Base-by-base conservation (phyloP, 1,140 invertebrate genomes). In the Steinernema feltiae region DNA sequence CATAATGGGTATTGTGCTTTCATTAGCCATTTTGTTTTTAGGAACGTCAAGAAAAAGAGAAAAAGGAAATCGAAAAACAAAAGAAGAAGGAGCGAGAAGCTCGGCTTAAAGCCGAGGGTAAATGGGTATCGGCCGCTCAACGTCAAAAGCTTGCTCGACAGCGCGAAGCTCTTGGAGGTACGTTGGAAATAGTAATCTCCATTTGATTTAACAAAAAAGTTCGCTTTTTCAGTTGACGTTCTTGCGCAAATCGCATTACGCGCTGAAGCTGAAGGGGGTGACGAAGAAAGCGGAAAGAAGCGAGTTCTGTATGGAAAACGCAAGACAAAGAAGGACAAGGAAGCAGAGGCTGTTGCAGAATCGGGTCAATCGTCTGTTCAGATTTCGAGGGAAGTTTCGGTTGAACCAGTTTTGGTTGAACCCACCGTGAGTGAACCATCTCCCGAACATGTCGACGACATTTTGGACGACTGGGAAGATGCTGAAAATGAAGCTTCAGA, bases 31-130 rank as follows among this genome's bases (percentile, higher is more conserved):
- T 18, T 41, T 41, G 12, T 3, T 32, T 48, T 30, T 70, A 88
- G 86, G 85, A 85, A 84, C 77, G 82, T 35, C 24, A 85, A 21
- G 86, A 94, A 94, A 87, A 87, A 76, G 86, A 89, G 80, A 90
- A 90, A 72, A 95, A 94, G 86, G 92, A 95, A 82, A 91, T 90
- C 78, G 94, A 94, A 85, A 98, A 97, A 85, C 90, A 93, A 82
- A 95, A 95, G 84, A 94, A 97, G 88, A 97, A 97, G 82, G 94
- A 97, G 84, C 90, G 92, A 75, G 94, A 93, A 87, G 93, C 95
- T 86, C 90, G 93, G 84, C 87, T 96, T 41, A 97, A 97, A 87
- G 93, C 92, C 29, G 94, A 98, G 89, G 95, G 96, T 0, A 97
- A 95, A 89, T 88, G 95, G 29, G 87, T 98, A 32, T 95, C 94